Base-by-base conservation (phyloP, 1,140 invertebrate genomes). In the Argopecten irradians region DNA sequence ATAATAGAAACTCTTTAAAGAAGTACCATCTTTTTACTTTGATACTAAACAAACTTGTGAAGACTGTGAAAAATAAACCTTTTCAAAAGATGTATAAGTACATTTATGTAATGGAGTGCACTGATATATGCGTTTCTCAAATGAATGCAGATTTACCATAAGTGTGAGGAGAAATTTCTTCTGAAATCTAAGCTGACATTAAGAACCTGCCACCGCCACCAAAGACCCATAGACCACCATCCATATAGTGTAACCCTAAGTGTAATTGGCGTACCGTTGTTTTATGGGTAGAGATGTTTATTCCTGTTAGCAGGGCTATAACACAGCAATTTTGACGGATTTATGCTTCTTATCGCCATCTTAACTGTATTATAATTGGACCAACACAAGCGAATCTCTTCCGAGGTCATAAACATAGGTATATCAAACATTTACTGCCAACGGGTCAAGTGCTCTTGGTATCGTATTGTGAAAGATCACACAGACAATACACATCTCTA, bases 321-420 rank as follows among this genome's bases (percentile, higher is more conserved):
- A 71, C 55, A 71, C 55, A 71, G 55, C 55, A 71, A 71, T 71
- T n/a, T 28, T 71, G 55, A 28, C 55, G 55, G 55, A n/a, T 71
- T 71, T 71, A 71, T 71, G 55, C 3, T 1, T 71, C 55, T 71
- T 71, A 71, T 71, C 55, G 8, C 55, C 55, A 71, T 71, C 55
- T 71, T 71, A 71, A 71, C 55, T 71, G 55, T 71, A 71, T 71
- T 71, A 71, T 71, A 71, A 71, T 71, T 71, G 55, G 55, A n/a
- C 55, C 55, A 71, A 71, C 55, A 71, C 55, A 71, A 71, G 55
- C n/a, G 55, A 71, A 71, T 71, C 55, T 28, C 55, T 71, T 71
- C 55, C 28, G 55, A 71, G 28, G 28, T n/a, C 55, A 71, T 71
- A 71, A 71, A 71, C 13, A n/a, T 71, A 71, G 55, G 55, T 71